Evolutionary conservation across 2,797 vertebrate genomes (phyloP).

Genomic region (Protonibea diacanthus): DNA sequence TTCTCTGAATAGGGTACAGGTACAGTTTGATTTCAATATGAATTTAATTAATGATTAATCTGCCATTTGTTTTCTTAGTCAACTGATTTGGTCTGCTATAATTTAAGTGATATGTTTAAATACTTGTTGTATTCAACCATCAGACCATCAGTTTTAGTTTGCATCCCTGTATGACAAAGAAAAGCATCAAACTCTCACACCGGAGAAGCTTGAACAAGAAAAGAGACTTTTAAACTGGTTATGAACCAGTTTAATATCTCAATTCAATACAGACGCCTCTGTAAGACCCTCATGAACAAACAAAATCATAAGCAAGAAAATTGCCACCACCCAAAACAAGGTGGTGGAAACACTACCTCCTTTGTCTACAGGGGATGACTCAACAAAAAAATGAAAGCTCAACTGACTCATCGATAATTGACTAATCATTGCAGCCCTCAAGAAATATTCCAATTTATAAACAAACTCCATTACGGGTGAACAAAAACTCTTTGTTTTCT

Average conservation of each 20-base stretch:
- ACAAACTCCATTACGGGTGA: neutral
- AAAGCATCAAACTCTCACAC: neutral
- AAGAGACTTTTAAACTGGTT: too few relatives aligned
- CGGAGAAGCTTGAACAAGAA: neutral
- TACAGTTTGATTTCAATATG: too few relatives aligned
- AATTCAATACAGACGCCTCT: too few relatives aligned
- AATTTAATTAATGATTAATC: neutral
- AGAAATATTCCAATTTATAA: neutral
- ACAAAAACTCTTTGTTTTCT: neutral
- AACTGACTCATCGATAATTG: neutral
- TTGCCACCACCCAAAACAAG: too few relatives aligned
- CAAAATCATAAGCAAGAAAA: too few relatives aligned
- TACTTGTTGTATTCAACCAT: neutral
- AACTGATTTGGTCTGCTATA: fast-evolving
- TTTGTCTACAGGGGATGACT: too few relatives aligned
- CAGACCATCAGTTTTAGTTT: neutral
- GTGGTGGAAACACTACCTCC: too few relatives aligned
- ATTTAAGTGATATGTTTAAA: neutral
- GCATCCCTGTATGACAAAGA: neutral
- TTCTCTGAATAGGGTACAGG: neutral
- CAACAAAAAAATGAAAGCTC: too few relatives aligned
- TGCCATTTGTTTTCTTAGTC: neutral
- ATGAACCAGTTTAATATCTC: too few relatives aligned
- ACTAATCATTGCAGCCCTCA: neutral
- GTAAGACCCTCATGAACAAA: too few relatives aligned